Evolutionary conservation across 2,113 vertebrate genomes (phyloP).

Genomic region (Neodontobutis hainanensis): DNA sequence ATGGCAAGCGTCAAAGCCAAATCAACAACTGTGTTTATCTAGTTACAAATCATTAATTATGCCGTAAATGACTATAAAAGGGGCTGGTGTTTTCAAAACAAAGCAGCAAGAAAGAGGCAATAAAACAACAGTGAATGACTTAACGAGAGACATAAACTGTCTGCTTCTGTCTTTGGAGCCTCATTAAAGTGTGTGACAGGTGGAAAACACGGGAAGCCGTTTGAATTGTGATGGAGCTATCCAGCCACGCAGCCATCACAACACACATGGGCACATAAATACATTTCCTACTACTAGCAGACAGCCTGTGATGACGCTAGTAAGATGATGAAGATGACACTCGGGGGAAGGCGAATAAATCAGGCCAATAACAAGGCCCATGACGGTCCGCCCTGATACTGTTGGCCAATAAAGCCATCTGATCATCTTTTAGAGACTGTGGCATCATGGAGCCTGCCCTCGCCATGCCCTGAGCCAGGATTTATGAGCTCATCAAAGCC

Average conservation of each 20-base stretch:
- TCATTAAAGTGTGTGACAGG: constrained; percentile 57
- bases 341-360: constrained; percentile 72
- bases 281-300: constrained; percentile 40
- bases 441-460: constrained; percentile 45
- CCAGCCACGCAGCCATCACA: background rate
- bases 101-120: constrained; percentile 7
- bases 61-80: constrained; percentile 1
- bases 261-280: constrained; percentile 13
- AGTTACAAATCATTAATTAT: constrained; percentile 51
- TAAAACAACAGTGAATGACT: constrained; percentile 41
- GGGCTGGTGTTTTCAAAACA: constrained; percentile 17
- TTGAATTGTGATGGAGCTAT: constrained; percentile 12
- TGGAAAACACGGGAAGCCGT: constrained; percentile 18
- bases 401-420: constrained; percentile 69
- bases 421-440: constrained; percentile 70
- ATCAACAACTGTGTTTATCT: constrained; percentile 53
- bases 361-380: constrained; percentile 67
- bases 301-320: constrained; percentile 29
- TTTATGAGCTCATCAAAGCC: constrained; percentile 76
- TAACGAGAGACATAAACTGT: constrained; percentile 18
- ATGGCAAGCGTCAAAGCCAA: constrained; percentile 23
- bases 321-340: constrained; percentile 59
- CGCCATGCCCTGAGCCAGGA: constrained; percentile 32
- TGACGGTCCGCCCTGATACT: constrained; percentile 40
- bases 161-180: constrained; percentile 33